Conservation (phyloP, 2,888 invertebrate genomes). For the Chymomyza amoena region DNA sequence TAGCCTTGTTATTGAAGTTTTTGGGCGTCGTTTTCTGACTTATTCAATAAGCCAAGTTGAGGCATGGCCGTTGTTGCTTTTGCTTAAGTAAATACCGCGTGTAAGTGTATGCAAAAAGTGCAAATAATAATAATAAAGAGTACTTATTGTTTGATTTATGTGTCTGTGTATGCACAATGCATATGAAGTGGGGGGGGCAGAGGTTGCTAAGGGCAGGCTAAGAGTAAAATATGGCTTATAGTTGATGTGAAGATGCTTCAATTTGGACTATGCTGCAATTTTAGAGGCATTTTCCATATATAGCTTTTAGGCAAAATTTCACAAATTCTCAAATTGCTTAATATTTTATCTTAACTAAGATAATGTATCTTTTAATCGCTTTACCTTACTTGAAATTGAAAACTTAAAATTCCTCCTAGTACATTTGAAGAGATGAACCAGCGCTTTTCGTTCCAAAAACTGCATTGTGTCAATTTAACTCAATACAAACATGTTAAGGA, state of each 20-base stretch:
- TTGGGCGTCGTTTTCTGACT: constrained; percentile 51
- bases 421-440: no score
- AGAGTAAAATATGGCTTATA: neutral
- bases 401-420: no score
- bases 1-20: constrained; percentile 68
- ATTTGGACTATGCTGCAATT: neutral
- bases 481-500: no score
- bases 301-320: no score
- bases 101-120: constrained; percentile 69
- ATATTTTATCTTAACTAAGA: no score
- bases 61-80: constrained; percentile 57
- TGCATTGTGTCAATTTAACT: no score
- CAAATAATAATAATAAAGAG: constrained; percentile 78
- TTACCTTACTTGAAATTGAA: no score
- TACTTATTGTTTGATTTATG: constrained; percentile 79
- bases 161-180: constrained; percentile 76
- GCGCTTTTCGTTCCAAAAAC: no score
- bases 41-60: constrained; percentile 79
- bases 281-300: no score
- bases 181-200: neutral
- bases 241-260: neutral
- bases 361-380: no score
- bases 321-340: no score
- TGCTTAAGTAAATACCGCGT: constrained; percentile 71
- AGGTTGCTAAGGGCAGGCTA: neutral